Evolutionary conservation across 2,113 vertebrate species (phyloP).

Genomic region (Okapia johnstoni): DNA sequence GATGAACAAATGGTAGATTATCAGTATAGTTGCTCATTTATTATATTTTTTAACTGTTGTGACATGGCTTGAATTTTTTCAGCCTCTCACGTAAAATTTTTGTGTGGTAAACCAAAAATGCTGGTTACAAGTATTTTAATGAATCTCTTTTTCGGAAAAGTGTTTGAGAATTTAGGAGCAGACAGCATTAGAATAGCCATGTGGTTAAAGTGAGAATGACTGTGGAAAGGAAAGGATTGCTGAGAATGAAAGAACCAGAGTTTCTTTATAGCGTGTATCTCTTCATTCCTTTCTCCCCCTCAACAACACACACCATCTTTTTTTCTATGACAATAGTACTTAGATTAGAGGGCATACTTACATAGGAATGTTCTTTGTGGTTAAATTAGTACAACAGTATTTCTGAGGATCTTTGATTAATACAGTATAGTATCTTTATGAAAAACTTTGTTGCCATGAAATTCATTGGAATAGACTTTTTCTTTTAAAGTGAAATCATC

Average conservation of each 20-base stretch:
- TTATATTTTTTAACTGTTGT: slow-evolving; percentile 11
- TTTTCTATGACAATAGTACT: neutral
- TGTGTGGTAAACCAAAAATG: slow-evolving; percentile 1
- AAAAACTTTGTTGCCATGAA: neutral
- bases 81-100: neutral
- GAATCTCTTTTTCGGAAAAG: neutral
- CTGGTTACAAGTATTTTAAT: neutral
- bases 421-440: neutral
- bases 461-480: neutral
- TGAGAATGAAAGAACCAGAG: neutral
- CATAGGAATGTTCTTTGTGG: neutral
- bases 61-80: neutral
- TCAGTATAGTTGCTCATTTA: neutral
- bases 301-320: neutral
- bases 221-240: neutral
- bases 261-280: neutral
- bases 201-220: neutral
- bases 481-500: neutral
- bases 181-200: neutral
- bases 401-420: neutral
- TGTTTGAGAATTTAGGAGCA: neutral
- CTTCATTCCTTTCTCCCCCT: neutral
- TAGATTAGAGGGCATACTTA: neutral
- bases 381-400: neutral
- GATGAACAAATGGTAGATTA: neutral